Evolutionary conservation across 1,140 invertebrate species (phyloP).

Genomic region (Atta cephalotes): DNA sequence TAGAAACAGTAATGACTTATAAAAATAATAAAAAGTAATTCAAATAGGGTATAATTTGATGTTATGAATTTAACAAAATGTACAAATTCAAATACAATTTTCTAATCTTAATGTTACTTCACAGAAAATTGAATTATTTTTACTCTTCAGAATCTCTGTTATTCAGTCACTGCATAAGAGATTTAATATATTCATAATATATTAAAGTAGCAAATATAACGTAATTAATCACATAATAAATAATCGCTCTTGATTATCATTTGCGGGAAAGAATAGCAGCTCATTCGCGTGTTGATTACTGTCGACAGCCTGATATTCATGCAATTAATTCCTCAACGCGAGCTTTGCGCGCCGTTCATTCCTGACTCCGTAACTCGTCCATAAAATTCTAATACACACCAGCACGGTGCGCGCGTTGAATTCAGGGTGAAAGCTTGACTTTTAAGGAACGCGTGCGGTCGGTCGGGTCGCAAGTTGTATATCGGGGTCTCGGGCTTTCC

Average conservation of each 20-base stretch:
- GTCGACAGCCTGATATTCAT: background rate
- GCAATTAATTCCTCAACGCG: background rate
- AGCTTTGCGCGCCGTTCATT: background rate
- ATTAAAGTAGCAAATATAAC: background rate
- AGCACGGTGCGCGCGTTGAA: conserved; percentile 9
- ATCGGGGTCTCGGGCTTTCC: conserved; percentile 24
- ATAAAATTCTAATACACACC: conserved; percentile 36
- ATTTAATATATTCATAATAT: no score
- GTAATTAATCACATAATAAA: background rate
- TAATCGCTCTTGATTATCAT: background rate
- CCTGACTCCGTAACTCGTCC: background rate
- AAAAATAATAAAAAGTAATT: no score
- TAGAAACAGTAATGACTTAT: no score
- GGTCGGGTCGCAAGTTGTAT: conserved; percentile 23
- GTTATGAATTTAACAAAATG: no score
- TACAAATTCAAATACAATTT: no score
- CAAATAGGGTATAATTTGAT: no score
- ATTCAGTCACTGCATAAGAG: no score
- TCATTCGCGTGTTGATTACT: background rate
- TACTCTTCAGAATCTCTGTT: no score
- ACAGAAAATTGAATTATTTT: no score
- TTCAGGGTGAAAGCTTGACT: conserved; percentile 34
- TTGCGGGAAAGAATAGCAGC: background rate
- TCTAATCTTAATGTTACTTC: no score
- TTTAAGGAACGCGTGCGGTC: conserved; percentile 47